Base-by-base conservation (phyloP, 2,888 invertebrate species). In the Perizoma flavofasciatum region DNA sequence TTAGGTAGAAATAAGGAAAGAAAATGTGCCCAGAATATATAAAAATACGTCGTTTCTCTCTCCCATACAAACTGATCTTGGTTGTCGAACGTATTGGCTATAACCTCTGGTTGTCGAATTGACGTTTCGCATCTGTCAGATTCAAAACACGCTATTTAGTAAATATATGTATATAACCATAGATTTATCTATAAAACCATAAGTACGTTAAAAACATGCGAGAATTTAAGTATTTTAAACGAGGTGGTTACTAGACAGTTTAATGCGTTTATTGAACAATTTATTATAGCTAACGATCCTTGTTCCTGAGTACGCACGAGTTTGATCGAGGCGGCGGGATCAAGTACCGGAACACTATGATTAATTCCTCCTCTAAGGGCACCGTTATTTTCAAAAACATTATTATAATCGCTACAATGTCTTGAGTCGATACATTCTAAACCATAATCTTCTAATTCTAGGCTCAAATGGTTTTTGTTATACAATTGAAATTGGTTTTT, bases 261-360 rank as follows among this genome's bases (percentile, higher is more conserved):
- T 64, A 64, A 69, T 61, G 62, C 48, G 59, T 64, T 67, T 61
- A 54, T 56, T 53, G 65, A 59, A 62, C 62, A 62, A 67, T 69
- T 67, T 65, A 69, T 67, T 53, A 63, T 62, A 37, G 56, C 59
- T 56, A 63, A 60, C 61, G 63, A 61, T 65, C 58, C 63, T 59
- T 56, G 52, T 50, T 50, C 58, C 49, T 11, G 52, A 52, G 34
- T 57, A 55, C 53, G 6, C 33, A 37, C 39, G 43, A 41, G 53
- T 57, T 50, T 47, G 53, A 35, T 32, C 50, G 55, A 33, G 49
- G 58, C 67, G 65, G 51, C 41, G 50, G 60, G 51, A 41, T 54
- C 59, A 45, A 41, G 56, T 53, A 63, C 53, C 58, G 57, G 65
- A 61, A 59, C 58, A 60, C 59, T 61, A 65, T 65, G 57, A 67